Conservation (phyloP, 2,888 invertebrate genomes). For the Lacanobia oleracea region DNA sequence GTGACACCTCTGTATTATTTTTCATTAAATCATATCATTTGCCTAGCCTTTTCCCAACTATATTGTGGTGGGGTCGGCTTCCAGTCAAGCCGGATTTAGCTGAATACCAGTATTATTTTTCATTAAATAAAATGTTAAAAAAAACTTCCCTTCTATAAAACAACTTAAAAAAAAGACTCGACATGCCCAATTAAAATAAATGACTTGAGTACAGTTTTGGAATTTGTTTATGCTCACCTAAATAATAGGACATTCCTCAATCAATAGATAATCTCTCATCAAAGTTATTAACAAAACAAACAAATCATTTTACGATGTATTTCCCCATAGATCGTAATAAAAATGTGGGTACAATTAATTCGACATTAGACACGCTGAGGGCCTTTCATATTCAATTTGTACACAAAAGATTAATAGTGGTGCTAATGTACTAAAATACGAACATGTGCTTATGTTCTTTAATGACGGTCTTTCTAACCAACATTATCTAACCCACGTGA, state of each 20-base stretch:
- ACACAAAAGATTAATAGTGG: constrained; percentile 47
- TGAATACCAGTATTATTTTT: no score
- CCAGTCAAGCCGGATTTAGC: no score
- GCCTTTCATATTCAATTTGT: constrained; percentile 60
- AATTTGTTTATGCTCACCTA: neutral
- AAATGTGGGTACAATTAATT: constrained; percentile 57
- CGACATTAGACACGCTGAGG: constrained; percentile 55
- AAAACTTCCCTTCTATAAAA: no score
- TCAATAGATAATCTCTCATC: constrained; percentile 9
- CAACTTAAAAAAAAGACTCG: no score
- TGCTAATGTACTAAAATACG: constrained; percentile 3
- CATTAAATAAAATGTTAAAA: no score
- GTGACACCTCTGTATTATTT: no score
- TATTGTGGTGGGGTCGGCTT: no score
- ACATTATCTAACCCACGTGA: no score
- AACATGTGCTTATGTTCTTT: neutral
- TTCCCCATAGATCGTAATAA: constrained; percentile 44
- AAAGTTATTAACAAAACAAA: constrained; percentile 21
- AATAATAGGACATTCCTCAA: neutral
- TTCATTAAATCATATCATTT: no score
- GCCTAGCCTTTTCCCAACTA: no score
- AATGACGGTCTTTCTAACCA: neutral
- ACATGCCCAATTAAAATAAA: constrained; percentile 1
- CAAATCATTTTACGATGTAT: constrained; percentile 35
- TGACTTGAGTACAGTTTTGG: neutral